phyloP scores from a whole-genome alignment of 2,888 invertebrate species.

The Meliscaeva auricollis region DNA sequence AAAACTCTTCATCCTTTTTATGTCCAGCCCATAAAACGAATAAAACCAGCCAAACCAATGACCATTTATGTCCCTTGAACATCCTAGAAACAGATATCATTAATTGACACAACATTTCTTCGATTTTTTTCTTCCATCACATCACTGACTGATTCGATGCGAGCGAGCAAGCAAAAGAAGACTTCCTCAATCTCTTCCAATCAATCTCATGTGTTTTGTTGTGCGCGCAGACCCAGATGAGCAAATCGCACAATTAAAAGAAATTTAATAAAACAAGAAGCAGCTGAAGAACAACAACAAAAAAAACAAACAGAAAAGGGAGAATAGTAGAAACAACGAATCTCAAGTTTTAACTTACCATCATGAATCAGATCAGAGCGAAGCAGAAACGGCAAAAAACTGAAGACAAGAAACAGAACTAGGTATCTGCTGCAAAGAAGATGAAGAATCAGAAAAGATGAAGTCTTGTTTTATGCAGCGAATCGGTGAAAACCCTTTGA shows the following conservation, averaged over 20 bases:
- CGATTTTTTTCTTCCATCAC: not conserved
- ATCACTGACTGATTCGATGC: not conserved
- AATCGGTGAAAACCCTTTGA: slow-evolving; percentile 63
- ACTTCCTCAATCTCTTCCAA: slow-evolving; percentile 67
- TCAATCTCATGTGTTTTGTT: no score
- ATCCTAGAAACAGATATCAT: slow-evolving; percentile 56
- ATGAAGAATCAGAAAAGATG: slow-evolving; percentile 10
- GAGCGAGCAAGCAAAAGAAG: slow-evolving; percentile 1
- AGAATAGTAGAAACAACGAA: slow-evolving; percentile 30
- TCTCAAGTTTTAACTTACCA: slow-evolving; percentile 63
- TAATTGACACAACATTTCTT: slow-evolving; percentile 71
- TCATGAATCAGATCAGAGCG: slow-evolving; percentile 48
- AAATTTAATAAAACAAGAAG: slow-evolving; percentile 46
- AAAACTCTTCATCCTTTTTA: slow-evolving; percentile 23
- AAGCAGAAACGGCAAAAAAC: slow-evolving; percentile 31
- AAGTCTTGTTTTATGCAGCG: slow-evolving; percentile 47
- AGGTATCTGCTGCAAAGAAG: not conserved
- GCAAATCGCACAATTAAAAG: slow-evolving; percentile 69
- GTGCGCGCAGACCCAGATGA: slow-evolving; percentile 16
- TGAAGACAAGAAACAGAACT: slow-evolving; percentile 14
- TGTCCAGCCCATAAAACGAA: slow-evolving; percentile 13
- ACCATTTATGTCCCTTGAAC: slow-evolving; percentile 58
- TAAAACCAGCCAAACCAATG: slow-evolving; percentile 52
- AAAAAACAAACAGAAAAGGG: not conserved
- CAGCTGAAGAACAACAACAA: slow-evolving; percentile 3